Conservation (phyloP, 2,797 vertebrate genomes). For the Pipistrellus pipistrellus region DNA sequence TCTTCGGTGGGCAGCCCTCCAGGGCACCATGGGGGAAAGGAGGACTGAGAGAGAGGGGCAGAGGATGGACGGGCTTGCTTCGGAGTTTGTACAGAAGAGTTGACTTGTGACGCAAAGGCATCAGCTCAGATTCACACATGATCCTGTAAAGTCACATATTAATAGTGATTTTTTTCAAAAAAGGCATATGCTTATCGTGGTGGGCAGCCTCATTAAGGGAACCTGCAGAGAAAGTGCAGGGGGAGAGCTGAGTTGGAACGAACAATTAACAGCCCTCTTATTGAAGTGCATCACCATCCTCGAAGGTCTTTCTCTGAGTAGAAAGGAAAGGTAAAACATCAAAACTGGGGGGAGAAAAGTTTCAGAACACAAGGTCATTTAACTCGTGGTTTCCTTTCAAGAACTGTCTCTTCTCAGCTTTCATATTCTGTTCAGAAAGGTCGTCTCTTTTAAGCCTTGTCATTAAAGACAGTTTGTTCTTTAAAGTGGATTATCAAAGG, state of each 20-base stretch:
- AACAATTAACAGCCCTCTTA: slow-evolving; percentile 74
- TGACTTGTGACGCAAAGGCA: slow-evolving; percentile 57
- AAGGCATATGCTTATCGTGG: not conserved
- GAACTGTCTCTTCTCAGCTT: slow-evolving; percentile 87
- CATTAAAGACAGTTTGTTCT: slow-evolving; percentile 89
- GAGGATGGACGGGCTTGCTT: not conserved
- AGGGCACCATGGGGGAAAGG: not conserved
- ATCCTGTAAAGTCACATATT: not conserved
- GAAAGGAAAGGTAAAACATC: slow-evolving; percentile 85
- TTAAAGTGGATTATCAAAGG: slow-evolving; percentile 90
- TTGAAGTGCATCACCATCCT: slow-evolving; percentile 72
- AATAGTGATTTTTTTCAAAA: slow-evolving; percentile 48
- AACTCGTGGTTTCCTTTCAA: slow-evolving; percentile 86
- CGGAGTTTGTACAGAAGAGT: not conserved
- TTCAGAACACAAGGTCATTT: slow-evolving; percentile 89
- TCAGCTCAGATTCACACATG: slow-evolving; percentile 10
- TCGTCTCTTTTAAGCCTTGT: slow-evolving; percentile 90
- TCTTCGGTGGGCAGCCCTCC: not conserved
- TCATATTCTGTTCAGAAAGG: slow-evolving; percentile 90
- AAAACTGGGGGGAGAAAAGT: slow-evolving; percentile 85
- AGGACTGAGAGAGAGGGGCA: not conserved
- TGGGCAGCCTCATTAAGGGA: slow-evolving; percentile 44
- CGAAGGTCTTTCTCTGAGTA: slow-evolving; percentile 78
- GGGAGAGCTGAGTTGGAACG: slow-evolving; percentile 67
- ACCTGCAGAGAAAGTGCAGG: slow-evolving; percentile 28